Evolutionary conservation across 2,888 invertebrate genomes (phyloP).

Genomic region (Philereme vetulata): DNA sequence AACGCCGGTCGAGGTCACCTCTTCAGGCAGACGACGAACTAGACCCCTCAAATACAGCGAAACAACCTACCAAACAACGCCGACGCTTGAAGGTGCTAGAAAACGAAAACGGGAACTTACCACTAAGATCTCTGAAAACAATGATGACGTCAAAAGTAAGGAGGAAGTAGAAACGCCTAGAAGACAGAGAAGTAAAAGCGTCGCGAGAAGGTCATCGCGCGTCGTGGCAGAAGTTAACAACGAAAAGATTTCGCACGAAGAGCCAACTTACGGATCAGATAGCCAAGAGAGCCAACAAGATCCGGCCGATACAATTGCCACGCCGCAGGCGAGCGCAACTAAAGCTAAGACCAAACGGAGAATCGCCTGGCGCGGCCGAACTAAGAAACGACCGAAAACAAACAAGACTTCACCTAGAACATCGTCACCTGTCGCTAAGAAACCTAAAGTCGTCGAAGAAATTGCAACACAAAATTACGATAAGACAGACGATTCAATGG

Average conservation of each 20-base stretch:
- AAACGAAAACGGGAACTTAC: slow-evolving; percentile 69
- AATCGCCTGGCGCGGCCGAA: slow-evolving; percentile 78
- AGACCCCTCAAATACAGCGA: slow-evolving; percentile 87
- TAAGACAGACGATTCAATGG: slow-evolving; percentile 63
- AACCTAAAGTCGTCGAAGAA: slow-evolving; percentile 58
- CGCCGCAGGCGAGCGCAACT: slow-evolving; percentile 46
- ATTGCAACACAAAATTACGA: slow-evolving; percentile 49
- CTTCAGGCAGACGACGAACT: slow-evolving; percentile 85
- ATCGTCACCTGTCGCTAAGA: slow-evolving; percentile 63
- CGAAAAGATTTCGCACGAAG: slow-evolving; percentile 53
- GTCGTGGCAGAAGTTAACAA: slow-evolving; percentile 55
- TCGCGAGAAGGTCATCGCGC: slow-evolving; percentile 64
- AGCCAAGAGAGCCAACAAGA: slow-evolving; percentile 76
- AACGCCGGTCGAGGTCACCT: slow-evolving; percentile 82
- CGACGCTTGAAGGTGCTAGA: slow-evolving; percentile 60
- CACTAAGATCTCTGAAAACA: slow-evolving; percentile 64
- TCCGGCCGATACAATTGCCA: slow-evolving; percentile 46
- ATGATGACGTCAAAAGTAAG: slow-evolving; percentile 57
- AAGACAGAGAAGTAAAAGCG: slow-evolving; percentile 70
- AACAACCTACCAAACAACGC: slow-evolving; percentile 83
- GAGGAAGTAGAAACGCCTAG: slow-evolving; percentile 64
- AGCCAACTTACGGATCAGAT: slow-evolving; percentile 64
- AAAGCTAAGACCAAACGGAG: slow-evolving; percentile 72
- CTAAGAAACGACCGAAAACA: slow-evolving; percentile 65
- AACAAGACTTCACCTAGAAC: slow-evolving; percentile 46